A percentile compares a stretch with the other conserved stretches of the same genome.
Evolutionary conservation across 1,140 invertebrate genomes (phyloP).

Genomic region (Arion vulgaris): DNA sequence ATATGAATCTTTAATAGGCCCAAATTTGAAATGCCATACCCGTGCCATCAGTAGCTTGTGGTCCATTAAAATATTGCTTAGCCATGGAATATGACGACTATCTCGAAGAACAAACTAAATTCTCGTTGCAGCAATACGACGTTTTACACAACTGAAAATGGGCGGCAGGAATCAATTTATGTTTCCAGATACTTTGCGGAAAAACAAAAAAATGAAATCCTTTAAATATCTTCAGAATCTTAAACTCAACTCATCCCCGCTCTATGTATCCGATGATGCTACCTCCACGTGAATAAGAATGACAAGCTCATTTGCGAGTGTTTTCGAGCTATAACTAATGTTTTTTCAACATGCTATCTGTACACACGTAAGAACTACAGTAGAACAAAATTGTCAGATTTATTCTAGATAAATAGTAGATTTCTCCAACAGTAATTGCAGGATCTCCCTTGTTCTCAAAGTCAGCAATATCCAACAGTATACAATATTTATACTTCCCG

Average conservation of each 20-base stretch:
- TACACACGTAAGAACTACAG: conserved; percentile 24
- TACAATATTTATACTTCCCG: conserved; percentile 20
- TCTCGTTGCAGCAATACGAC: conserved; percentile 36
- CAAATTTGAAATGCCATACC: conserved; percentile 48
- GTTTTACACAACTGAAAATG: background rate
- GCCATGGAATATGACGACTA: conserved; percentile 44
- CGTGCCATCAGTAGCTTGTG: conserved; percentile 33
- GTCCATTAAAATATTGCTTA: conserved; percentile 22
- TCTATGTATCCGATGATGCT: conserved; percentile 44
- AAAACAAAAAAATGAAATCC: conserved; percentile 38
- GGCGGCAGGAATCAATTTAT: background rate
- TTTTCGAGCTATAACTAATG: background rate
- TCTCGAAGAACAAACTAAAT: conserved; percentile 49
- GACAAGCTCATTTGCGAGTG: conserved; percentile 32
- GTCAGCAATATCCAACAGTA: conserved; percentile 43
- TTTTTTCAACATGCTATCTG: background rate
- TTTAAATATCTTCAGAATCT: conserved; percentile 34
- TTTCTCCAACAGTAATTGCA: conserved; percentile 46
- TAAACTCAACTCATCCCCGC: background rate
- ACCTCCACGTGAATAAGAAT: conserved; percentile 47
- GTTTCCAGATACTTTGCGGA: conserved; percentile 44
- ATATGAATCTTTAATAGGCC: background rate
- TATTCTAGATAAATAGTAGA: conserved; percentile 28
- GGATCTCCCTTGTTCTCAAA: conserved; percentile 52
- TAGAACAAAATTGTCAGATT: conserved; percentile 40